Percentiles rank a stretch among this genome's conserved stretches.
These are phyloP conservation scores for Cosmia pyralina DNA, from an alignment of 2,888 invertebrate species.

Conservation along the genomic window DNA sequence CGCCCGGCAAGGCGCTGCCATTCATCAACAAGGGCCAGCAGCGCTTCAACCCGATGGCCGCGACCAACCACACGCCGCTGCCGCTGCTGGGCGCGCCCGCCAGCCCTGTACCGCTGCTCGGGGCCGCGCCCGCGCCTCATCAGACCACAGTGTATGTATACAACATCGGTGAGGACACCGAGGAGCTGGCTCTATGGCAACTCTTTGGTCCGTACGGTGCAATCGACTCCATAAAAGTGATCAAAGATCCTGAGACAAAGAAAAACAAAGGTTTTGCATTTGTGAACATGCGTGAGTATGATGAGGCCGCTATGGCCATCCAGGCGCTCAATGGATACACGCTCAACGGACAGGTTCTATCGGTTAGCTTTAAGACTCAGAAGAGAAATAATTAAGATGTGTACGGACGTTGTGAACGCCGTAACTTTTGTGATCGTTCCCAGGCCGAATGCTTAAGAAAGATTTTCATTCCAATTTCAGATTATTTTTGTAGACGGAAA, in stretches of 20 bases:
- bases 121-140: slow-evolving; percentile 81
- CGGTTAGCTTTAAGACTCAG: slow-evolving; percentile 90
- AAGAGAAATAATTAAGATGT: slow-evolving; percentile 87
- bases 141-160: slow-evolving; percentile 90
- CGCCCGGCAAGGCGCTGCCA: slow-evolving; percentile 88
- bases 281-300: slow-evolving; percentile 89
- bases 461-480: slow-evolving; percentile 90
- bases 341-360: slow-evolving; percentile 90
- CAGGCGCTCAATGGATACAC: slow-evolving; percentile 89
- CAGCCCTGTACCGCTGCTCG: slow-evolving; percentile 85
- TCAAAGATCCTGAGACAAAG: slow-evolving; percentile 89
- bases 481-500: slow-evolving; percentile 90
- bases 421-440: slow-evolving; percentile 84
- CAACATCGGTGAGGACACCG: slow-evolving; percentile 89
- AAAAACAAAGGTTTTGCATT: slow-evolving; percentile 90
- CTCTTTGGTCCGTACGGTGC: slow-evolving; percentile 89
- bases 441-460: slow-evolving; percentile 85
- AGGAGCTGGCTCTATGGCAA: slow-evolving; percentile 89
- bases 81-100: slow-evolving; percentile 86
- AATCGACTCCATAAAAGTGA: slow-evolving; percentile 89
- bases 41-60: slow-evolving; percentile 88
- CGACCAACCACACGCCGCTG: slow-evolving; percentile 84
- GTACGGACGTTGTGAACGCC: slow-evolving; percentile 85
- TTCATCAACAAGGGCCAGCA: slow-evolving; percentile 89
- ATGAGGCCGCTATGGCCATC: slow-evolving; percentile 89